These are phyloP conservation scores for Drosophila obscura DNA, from an alignment of 1,140 invertebrate genomes.

Conservation along the genomic window DNA sequence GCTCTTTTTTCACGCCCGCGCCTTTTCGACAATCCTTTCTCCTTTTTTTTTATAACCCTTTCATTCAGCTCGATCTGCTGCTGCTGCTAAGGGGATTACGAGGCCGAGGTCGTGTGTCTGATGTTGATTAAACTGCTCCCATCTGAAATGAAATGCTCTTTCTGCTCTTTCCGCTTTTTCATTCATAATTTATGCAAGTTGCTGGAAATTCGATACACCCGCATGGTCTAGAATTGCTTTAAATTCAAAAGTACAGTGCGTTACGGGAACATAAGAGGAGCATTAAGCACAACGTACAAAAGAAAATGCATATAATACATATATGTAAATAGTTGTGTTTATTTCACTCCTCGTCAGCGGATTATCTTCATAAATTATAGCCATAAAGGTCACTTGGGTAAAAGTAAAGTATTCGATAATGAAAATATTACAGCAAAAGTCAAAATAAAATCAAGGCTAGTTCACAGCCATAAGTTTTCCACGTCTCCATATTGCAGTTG, in stretches of 20 bases:
- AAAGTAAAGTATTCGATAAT: no score
- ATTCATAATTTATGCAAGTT: conserved; percentile 75
- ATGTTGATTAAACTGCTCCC: conserved; percentile 69
- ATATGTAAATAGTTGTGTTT: no score
- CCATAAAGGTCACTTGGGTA: no score
- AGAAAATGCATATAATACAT: no score
- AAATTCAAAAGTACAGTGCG: conserved; percentile 31
- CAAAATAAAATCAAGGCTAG: no score
- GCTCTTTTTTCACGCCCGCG: conserved; percentile 79
- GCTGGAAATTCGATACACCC: conserved; percentile 67
- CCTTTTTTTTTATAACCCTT: conserved; percentile 57
- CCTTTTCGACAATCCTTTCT: conserved; percentile 7
- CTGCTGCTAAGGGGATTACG: conserved; percentile 63
- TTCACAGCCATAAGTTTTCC: no score
- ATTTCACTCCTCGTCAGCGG: no score
- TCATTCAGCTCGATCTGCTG: conserved; percentile 49
- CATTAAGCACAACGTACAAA: background rate
- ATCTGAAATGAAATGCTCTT: conserved; percentile 17
- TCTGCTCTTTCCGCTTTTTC: conserved; percentile 20
- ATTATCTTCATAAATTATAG: no score
- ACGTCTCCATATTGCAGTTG: no score
- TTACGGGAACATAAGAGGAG: conserved; percentile 23
- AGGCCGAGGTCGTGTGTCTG: conserved; percentile 64
- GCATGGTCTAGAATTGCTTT: conserved; percentile 59
- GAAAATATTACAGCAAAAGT: no score